phyloP scores from a whole-genome alignment of 2,113 vertebrate genomes.

The Ovibos moschatus region DNA sequence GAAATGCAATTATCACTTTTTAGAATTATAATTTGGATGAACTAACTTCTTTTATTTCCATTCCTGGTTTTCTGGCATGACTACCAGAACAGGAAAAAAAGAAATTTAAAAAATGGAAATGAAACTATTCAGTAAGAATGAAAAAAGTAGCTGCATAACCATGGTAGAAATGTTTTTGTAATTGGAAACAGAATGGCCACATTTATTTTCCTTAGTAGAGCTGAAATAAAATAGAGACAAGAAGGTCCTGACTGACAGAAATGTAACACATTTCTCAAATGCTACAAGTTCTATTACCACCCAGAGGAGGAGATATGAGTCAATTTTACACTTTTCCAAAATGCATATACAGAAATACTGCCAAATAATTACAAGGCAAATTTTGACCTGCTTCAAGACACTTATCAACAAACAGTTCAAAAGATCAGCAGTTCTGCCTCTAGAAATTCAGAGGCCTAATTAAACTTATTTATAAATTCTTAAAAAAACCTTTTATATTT shows the following conservation, averaged over 20 bases:
- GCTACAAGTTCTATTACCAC: slow-evolving; percentile 37
- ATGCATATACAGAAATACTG: slow-evolving; percentile 8
- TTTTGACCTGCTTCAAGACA: slow-evolving; percentile 44
- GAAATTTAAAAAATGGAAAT: background rate
- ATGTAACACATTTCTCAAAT: slow-evolving; percentile 32
- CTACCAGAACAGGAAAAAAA: background rate
- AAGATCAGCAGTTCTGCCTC: slow-evolving; percentile 38
- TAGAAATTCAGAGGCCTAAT: slow-evolving; percentile 45
- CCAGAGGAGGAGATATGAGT: slow-evolving; percentile 24
- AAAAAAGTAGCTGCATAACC: background rate
- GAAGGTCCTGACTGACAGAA: slow-evolving; percentile 7
- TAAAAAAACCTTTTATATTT: slow-evolving; percentile 44
- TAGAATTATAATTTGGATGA: background rate
- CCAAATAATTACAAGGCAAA: slow-evolving; percentile 36
- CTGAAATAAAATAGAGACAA: slow-evolving; percentile 2
- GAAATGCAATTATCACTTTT: background rate
- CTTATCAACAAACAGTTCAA: slow-evolving; percentile 49
- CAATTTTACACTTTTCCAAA: slow-evolving; percentile 38
- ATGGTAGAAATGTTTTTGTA: background rate
- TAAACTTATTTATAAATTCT: slow-evolving; percentile 47
- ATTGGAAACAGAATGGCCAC: background rate
- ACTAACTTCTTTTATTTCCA: background rate
- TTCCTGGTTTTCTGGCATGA: background rate
- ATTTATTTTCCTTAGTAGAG: slow-evolving; percentile 25
- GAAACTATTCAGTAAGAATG: background rate